These are phyloP conservation scores for Barypeithes pellucidus DNA, from an alignment of 2,888 invertebrate species.

Conservation along the genomic window DNA sequence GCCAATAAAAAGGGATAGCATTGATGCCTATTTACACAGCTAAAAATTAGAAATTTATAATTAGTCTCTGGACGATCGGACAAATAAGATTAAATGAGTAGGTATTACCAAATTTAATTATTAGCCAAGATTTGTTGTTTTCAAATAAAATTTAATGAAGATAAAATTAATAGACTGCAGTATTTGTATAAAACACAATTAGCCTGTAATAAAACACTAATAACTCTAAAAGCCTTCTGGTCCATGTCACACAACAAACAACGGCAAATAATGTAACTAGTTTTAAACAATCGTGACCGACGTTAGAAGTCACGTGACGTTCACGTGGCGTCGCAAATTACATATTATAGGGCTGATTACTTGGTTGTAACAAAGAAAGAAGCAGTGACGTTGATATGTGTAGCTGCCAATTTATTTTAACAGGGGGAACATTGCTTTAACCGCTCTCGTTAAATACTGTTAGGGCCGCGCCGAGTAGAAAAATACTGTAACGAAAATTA, in stretches of 20 bases:
- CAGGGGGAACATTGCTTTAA: constrained; percentile 42
- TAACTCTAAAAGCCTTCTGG: constrained; percentile 56
- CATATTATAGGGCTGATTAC: constrained; percentile 68
- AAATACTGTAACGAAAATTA: constrained; percentile 37
- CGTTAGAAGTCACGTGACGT: constrained; percentile 66
- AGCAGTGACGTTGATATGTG: constrained; percentile 71
- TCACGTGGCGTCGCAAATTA: constrained; percentile 69
- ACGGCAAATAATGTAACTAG: constrained; percentile 67
- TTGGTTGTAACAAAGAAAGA: constrained; percentile 67
- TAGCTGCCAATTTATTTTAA: constrained; percentile 69
- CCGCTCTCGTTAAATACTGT: constrained; percentile 47
- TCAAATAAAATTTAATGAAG: background rate
- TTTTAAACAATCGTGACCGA: constrained; percentile 67
- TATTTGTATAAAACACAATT: constrained; percentile 49
- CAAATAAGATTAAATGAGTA: too few species aligned
- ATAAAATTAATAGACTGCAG: constrained; percentile 13
- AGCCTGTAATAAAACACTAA: constrained; percentile 58
- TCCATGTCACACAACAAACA: constrained; percentile 60
- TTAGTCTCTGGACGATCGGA: too few species aligned
- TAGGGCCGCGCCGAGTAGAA: constrained; percentile 29
- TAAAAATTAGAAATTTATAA: too few species aligned
- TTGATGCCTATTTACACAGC: too few species aligned
- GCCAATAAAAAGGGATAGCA: too few species aligned
- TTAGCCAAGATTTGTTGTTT: too few species aligned
- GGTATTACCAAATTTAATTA: too few species aligned